Evolutionary conservation across 2,888 invertebrate genomes (phyloP).

Genomic region (Monochamus alternatus): DNA sequence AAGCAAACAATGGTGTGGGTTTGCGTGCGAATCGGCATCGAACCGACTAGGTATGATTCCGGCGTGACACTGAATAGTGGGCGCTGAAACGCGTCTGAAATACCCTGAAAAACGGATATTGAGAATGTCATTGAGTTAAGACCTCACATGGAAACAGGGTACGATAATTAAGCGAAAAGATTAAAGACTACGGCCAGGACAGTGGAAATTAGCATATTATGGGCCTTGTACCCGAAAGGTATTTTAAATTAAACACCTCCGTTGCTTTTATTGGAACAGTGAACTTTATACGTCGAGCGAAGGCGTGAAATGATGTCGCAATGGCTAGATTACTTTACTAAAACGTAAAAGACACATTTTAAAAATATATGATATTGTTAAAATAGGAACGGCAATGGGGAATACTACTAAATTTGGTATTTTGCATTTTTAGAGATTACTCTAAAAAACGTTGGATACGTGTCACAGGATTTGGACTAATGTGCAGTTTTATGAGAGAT

Average conservation of each 20-base stretch:
- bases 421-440: too few species aligned
- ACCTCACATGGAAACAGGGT: slow-evolving; percentile 14
- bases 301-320: too few species aligned
- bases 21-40: slow-evolving; percentile 15
- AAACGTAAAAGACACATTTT: too few species aligned
- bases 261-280: slow-evolving; percentile 2
- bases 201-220: neutral
- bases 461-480: too few species aligned
- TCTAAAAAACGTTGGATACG: too few species aligned
- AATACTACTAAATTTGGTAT: too few species aligned
- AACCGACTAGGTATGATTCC: slow-evolving; percentile 19
- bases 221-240: neutral
- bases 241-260: neutral
- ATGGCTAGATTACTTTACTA: too few species aligned
- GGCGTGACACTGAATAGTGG: slow-evolving; percentile 31
- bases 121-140: slow-evolving; percentile 35
- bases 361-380: too few species aligned
- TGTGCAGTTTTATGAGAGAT: too few species aligned
- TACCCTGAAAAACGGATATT: slow-evolving; percentile 34
- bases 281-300: neutral
- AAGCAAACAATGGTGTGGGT: neutral
- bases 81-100: slow-evolving; percentile 14
- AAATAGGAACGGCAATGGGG: too few species aligned
- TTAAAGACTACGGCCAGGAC: slow-evolving; percentile 10
- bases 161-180: neutral